phyloP scores from a whole-genome alignment of 1,140 invertebrate genomes.

The Drosophila serrata region DNA sequence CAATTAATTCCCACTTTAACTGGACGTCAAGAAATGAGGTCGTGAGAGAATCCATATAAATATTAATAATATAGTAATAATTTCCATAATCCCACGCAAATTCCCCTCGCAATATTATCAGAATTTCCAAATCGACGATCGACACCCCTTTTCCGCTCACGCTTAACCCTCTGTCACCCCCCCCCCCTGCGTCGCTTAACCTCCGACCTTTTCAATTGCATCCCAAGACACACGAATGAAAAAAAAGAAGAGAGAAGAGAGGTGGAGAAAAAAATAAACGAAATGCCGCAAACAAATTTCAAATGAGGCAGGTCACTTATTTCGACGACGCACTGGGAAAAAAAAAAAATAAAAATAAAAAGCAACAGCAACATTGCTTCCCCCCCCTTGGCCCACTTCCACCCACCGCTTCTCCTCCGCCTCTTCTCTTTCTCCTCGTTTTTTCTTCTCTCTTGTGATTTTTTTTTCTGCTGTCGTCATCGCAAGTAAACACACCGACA shows the following conservation, averaged over 20 bases:
- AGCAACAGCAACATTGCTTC: slow-evolving; percentile 21
- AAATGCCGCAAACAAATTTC: slow-evolving; percentile 72
- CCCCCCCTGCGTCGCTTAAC: slow-evolving; percentile 1
- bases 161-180: neutral
- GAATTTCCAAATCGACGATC: slow-evolving; percentile 16
- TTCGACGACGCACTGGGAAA: slow-evolving; percentile 45
- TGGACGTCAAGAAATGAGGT: neutral
- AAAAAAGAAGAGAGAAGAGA: neutral
- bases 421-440: slow-evolving; percentile 13
- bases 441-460: slow-evolving; percentile 12
- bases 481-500: slow-evolving; percentile 47
- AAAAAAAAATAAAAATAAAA: slow-evolving; percentile 12
- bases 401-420: neutral
- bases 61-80: neutral
- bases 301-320: slow-evolving; percentile 83
- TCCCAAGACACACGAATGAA: slow-evolving; percentile 18
- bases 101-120: slow-evolving; percentile 2
- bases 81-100: slow-evolving; percentile 15
- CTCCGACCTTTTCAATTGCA: slow-evolving; percentile 47
- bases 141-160: neutral
- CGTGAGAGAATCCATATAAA: neutral
- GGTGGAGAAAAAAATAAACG: neutral
- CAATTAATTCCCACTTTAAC: neutral
- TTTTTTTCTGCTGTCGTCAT: slow-evolving; percentile 47
- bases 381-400: slow-evolving; percentile 21